Base-by-base conservation (phyloP, 30 jellyfish, hydroid and myxozoan genomes). In the Chrysaora quinquecirrha region DNA sequence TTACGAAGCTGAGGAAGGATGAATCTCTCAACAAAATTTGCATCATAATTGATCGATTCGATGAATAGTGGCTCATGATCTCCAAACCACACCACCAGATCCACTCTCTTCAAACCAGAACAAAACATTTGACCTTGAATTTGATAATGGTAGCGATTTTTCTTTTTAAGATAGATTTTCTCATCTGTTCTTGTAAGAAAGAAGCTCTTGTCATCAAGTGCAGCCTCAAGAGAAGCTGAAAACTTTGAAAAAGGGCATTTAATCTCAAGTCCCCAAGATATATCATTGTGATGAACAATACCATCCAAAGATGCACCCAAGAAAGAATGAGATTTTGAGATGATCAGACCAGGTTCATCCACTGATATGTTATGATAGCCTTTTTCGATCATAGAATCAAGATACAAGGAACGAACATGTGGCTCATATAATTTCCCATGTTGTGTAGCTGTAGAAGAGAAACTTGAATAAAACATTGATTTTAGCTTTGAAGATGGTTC, bases 111-210 rank as follows among this genome's bases (percentile, higher is more conserved):
- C 32, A 60, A 60, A 60, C 69, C 80, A 4, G 90, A 25, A 64
- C 90, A 64, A 66, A 62, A 64, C 82, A 79, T 79, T 48, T 79
- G 82, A 20, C 82, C 82, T 79, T 79, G 88, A 23, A 76, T 34
- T 63, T 79, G 90, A 67, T 27, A 79, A 47, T 34, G 64, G 38
- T 63, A 79, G n/a, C 43, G 82, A 63, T 79, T 64, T 38, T 34
- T 65, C 46, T 30, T 65, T 56, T 79, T 63, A 60, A 79, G 64
- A 27, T 29, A 6, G 19, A 64, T 43, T n/a, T 56, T 33, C 30
- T 35, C 66, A 33, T 61, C 34, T 22, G 18, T 58, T 10, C 34
- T 58, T 29, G 30, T 38, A 50, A 76, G 48, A 32, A 54, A 76
- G 66, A 60, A 76, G 43, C 35, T 79, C 56, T 79, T 79, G 31